phyloP scores from a whole-genome alignment of 2,113 vertebrate species.

The Pleuronectes platessa region DNA sequence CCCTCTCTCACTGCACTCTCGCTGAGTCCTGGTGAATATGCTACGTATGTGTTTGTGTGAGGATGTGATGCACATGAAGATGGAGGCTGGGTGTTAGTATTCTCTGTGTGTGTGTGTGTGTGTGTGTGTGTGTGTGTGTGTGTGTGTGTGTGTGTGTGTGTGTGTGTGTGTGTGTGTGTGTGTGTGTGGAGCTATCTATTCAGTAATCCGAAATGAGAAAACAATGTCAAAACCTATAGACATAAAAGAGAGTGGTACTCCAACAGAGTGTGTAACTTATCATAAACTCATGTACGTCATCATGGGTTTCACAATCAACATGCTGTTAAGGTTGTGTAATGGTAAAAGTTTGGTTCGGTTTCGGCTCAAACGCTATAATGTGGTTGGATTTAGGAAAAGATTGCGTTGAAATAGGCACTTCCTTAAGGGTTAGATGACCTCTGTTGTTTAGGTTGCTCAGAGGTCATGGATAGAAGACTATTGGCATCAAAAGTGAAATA shows the following conservation, averaged over 20 bases:
- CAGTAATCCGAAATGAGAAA: neutral
- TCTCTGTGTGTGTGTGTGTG: neutral
- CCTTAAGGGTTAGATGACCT: neutral
- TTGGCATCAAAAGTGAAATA: neutral
- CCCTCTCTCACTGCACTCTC: constrained; percentile 42
- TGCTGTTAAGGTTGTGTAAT: neutral
- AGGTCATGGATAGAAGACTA: neutral
- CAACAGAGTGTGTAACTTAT: neutral
- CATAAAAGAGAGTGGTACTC: no score
- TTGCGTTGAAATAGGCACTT: neutral
- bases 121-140: neutral
- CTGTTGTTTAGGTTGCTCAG: neutral
- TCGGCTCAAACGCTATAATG: neutral
- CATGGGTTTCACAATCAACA: no score
- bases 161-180: neutral
- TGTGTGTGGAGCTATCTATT: neutral
- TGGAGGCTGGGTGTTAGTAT: neutral
- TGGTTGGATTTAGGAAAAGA: neutral
- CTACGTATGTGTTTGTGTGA: constrained; percentile 4
- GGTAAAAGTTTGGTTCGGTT: neutral
- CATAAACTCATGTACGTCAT: no score
- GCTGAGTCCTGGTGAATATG: constrained; percentile 36
- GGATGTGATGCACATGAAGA: constrained; percentile 19
- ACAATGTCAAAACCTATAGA: neutral
- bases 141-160: constrained; percentile 4